These are phyloP conservation scores for Decapterus maruadsi DNA, from an alignment of 2,797 vertebrate genomes.

Conservation along the genomic window DNA sequence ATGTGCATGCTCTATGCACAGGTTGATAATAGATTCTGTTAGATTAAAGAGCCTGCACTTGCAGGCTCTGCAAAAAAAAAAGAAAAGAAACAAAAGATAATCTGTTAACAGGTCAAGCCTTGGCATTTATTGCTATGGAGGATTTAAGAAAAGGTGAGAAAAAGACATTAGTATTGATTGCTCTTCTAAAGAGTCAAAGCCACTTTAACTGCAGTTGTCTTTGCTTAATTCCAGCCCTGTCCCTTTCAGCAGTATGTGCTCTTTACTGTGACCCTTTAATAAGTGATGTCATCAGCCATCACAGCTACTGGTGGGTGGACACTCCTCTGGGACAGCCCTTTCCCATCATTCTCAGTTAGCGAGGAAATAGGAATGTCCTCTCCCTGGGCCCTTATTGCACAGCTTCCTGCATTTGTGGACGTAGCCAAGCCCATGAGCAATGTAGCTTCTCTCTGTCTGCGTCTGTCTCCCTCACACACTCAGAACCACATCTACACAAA, in stretches of 20 bases:
- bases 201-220: slow-evolving; percentile 60
- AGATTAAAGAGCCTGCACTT: background rate
- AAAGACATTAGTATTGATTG: slow-evolving; percentile 65
- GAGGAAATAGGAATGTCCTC: slow-evolving; percentile 68
- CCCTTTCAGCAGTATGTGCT: slow-evolving; percentile 69
- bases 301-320: slow-evolving; percentile 46
- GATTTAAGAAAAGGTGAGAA: slow-evolving; percentile 45
- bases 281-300: slow-evolving; percentile 75
- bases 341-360: slow-evolving; percentile 44
- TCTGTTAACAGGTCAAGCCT: slow-evolving; percentile 21
- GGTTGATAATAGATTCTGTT: background rate
- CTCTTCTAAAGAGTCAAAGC: slow-evolving; percentile 69
- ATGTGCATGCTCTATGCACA: background rate
- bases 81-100: background rate
- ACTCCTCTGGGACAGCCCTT: slow-evolving; percentile 62
- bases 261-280: slow-evolving; percentile 76
- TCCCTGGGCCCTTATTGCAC: slow-evolving; percentile 57
- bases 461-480: background rate
- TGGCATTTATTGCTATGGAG: slow-evolving; percentile 33
- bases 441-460: slow-evolving; percentile 14
- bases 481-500: slow-evolving; percentile 12
- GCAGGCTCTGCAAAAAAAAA: no score
- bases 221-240: slow-evolving; percentile 70
- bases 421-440: slow-evolving; percentile 43
- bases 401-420: slow-evolving; percentile 55